Conservation (phyloP, 2,888 invertebrate species). For the Pseudoips prasinana region DNA sequence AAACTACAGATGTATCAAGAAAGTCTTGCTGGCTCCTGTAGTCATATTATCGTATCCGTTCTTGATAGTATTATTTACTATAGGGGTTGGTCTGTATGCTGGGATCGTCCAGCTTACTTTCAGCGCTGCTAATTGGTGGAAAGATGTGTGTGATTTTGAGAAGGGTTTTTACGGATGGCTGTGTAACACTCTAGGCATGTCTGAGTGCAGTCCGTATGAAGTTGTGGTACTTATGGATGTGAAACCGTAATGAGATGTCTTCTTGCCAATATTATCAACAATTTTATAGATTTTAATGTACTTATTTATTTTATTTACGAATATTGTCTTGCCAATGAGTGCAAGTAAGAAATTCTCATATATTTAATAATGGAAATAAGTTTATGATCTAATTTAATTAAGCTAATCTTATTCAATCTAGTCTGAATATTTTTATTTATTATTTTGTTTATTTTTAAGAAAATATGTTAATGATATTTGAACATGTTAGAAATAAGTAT, state of each 20-base stretch:
- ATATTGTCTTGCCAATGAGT: too few relatives aligned
- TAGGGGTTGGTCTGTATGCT: conserved; percentile 85
- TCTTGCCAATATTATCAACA: not conserved
- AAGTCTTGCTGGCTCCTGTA: conserved; percentile 84
- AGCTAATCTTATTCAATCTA: too few relatives aligned
- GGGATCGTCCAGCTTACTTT: conserved; percentile 86
- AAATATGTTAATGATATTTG: not conserved
- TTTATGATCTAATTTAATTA: too few relatives aligned
- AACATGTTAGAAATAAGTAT: conserved; percentile 13
- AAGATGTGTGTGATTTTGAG: conserved; percentile 87
- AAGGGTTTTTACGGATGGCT: conserved; percentile 91
- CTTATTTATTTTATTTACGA: too few relatives aligned
- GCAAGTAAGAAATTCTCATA: too few relatives aligned
- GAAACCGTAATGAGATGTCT: conserved; percentile 46
- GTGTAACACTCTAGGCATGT: conserved; percentile 84
- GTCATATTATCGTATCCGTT: conserved; percentile 87
- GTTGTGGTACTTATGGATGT: conserved; percentile 85
- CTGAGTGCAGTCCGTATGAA: conserved; percentile 89
- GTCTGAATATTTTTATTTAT: too few relatives aligned
- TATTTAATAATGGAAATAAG: too few relatives aligned
- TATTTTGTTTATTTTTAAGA: too few relatives aligned
- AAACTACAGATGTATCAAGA: conserved; percentile 83
- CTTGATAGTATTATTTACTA: conserved; percentile 84
- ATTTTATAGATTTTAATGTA: not conserved
- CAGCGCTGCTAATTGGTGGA: conserved; percentile 85